Conservation (phyloP, 2,797 vertebrate genomes). For the Sciurus carolinensis region DNA sequence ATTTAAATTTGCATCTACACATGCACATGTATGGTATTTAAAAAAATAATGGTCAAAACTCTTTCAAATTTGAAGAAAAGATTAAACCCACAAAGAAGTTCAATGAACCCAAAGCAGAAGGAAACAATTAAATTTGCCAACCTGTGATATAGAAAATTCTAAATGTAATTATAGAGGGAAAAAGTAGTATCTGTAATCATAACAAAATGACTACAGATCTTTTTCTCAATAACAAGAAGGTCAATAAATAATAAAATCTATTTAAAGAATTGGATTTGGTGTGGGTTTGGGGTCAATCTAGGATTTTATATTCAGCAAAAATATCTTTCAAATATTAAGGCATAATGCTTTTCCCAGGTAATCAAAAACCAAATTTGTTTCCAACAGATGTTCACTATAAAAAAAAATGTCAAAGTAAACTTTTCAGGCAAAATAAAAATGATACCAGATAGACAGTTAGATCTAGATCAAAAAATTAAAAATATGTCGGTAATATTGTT, state of each 20-base stretch:
- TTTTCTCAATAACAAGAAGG: background rate
- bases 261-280: background rate
- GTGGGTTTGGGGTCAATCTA: too few relatives aligned
- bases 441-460: background rate
- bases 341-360: conserved; percentile 27
- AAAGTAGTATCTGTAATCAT: background rate
- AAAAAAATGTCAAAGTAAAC: background rate
- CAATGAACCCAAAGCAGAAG: too few relatives aligned
- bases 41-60: background rate
- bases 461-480: background rate
- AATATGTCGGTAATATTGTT: background rate
- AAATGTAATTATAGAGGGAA: background rate
- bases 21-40: background rate
- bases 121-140: background rate
- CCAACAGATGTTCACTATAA: background rate
- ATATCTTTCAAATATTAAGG: background rate
- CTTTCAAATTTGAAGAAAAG: background rate
- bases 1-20: background rate
- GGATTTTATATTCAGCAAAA: conserved; percentile 34
- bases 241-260: background rate
- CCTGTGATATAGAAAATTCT: background rate
- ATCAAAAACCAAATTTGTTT: background rate
- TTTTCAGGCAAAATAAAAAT: conserved; percentile 1
- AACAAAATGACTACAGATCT: background rate
- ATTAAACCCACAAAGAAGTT: background rate